Conservation (phyloP, 2,113 vertebrate genomes). For the Beaufortia kweichowensis region DNA sequence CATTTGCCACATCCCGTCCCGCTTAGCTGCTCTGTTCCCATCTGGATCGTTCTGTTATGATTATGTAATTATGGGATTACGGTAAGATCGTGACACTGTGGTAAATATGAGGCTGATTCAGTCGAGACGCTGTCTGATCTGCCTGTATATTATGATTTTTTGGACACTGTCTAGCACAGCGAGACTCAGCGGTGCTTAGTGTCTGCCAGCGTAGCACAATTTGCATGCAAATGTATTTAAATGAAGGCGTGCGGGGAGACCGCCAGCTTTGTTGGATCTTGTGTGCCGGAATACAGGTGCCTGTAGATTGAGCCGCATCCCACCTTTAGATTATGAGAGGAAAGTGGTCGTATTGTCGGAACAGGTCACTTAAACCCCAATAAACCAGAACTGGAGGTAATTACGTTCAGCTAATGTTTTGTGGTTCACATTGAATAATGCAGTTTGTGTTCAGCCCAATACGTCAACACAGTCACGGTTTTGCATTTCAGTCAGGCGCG, state of each 20-base stretch:
- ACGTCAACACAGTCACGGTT: background rate
- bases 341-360: slow-evolving; percentile 2
- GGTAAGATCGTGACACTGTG: slow-evolving; percentile 16
- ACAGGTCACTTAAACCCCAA: slow-evolving; percentile 21
- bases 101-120: slow-evolving; percentile 5
- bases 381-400: background rate
- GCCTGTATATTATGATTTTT: slow-evolving; percentile 14
- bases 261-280: slow-evolving; percentile 58
- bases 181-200: slow-evolving; percentile 55
- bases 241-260: slow-evolving; percentile 65
- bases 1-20: background rate
- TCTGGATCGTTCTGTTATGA: slow-evolving; percentile 33
- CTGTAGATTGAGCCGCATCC: slow-evolving; percentile 15
- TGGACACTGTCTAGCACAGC: slow-evolving; percentile 51
- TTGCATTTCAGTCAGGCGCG: slow-evolving; percentile 71
- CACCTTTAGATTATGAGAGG: slow-evolving; percentile 13
- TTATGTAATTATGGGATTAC: slow-evolving; percentile 33
- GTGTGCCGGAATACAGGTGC: slow-evolving; percentile 11
- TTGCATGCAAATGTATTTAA: slow-evolving; percentile 79
- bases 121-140: slow-evolving; percentile 21
- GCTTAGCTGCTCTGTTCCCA: slow-evolving; percentile 15
- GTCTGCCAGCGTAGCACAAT: slow-evolving; percentile 65
- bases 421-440: slow-evolving; percentile 15
- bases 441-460: background rate
- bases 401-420: slow-evolving; percentile 3